These are phyloP conservation scores for Dicyema japonicum DNA, from an alignment of 1,140 invertebrate genomes.

Conservation along the genomic window DNA sequence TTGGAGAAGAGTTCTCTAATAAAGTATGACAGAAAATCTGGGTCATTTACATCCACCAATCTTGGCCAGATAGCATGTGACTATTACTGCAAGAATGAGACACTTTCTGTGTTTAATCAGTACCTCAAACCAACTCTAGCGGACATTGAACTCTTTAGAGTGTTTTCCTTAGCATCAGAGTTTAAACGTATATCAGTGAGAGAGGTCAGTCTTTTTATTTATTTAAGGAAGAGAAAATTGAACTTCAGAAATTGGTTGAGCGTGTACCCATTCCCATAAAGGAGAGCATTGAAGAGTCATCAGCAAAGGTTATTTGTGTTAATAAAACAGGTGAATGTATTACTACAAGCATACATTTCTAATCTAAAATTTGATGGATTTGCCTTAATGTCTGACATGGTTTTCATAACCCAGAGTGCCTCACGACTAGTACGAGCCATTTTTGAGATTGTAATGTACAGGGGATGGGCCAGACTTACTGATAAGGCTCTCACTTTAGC, in stretches of 20 bases:
- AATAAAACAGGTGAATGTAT: conserved; percentile 34
- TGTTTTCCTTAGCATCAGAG: conserved; percentile 57
- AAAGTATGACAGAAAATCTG: conserved; percentile 76
- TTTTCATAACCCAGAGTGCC: conserved; percentile 89
- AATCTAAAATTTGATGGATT: conserved; percentile 89
- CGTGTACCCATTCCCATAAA: conserved; percentile 92
- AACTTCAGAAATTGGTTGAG: conserved; percentile 79
- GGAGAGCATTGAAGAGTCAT: conserved; percentile 84
- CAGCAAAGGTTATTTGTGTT: conserved; percentile 35
- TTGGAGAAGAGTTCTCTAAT: conserved; percentile 61
- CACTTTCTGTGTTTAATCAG: conserved; percentile 80
- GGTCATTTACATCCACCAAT: conserved; percentile 36
- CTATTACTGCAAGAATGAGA: conserved; percentile 84
- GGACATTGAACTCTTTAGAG: conserved; percentile 88
- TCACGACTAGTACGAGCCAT: conserved; percentile 70
- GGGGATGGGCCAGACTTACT: conserved; percentile 81
- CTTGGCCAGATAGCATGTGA: conserved; percentile 80
- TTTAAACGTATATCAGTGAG: conserved; percentile 32
- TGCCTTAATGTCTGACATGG: conserved; percentile 92
- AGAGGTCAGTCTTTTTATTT: conserved; percentile 24
- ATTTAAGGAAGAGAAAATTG: conserved; percentile 55
- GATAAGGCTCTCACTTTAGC: conserved; percentile 74
- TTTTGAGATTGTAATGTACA: conserved; percentile 54
- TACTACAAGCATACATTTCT: conserved; percentile 86
- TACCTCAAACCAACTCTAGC: conserved; percentile 70